Conservation (phyloP, 2,888 invertebrate genomes). For the Andrena marginata region DNA sequence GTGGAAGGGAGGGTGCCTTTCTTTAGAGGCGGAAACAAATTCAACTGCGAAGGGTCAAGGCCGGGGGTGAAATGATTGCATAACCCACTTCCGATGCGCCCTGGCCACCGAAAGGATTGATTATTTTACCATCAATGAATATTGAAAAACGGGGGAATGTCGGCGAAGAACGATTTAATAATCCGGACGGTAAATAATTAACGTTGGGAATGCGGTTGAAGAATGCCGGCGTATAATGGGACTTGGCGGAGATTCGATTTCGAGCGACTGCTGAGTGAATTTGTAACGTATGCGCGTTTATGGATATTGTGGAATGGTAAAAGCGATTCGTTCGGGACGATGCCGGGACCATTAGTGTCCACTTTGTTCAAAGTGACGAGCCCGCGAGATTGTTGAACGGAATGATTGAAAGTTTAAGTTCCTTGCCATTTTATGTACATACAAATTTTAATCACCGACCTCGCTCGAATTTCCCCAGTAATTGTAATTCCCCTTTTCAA, state of each 20-base stretch:
- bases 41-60: slow-evolving; percentile 38
- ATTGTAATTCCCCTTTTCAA: neutral
- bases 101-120: slow-evolving; percentile 10
- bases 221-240: neutral
- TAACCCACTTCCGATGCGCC: slow-evolving; percentile 23
- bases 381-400: no score
- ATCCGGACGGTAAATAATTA: neutral
- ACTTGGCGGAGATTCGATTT: neutral
- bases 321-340: neutral
- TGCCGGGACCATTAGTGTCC: neutral
- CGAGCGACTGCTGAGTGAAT: neutral
- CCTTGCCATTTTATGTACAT: no score
- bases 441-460: no score
- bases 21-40: slow-evolving; percentile 30
- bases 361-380: no score
- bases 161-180: neutral
- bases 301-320: neutral
- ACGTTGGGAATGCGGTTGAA: neutral
- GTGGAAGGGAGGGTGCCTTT: neutral
- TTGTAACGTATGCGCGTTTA: neutral
- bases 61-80: slow-evolving; percentile 15
- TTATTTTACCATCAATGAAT: slow-evolving; percentile 40
- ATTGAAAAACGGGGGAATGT: slow-evolving; percentile 5
- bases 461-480: no score
- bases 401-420: no score